phyloP scores from a whole-genome alignment of 92 coral and sea anemone genomes.

The Metridium senile region DNA sequence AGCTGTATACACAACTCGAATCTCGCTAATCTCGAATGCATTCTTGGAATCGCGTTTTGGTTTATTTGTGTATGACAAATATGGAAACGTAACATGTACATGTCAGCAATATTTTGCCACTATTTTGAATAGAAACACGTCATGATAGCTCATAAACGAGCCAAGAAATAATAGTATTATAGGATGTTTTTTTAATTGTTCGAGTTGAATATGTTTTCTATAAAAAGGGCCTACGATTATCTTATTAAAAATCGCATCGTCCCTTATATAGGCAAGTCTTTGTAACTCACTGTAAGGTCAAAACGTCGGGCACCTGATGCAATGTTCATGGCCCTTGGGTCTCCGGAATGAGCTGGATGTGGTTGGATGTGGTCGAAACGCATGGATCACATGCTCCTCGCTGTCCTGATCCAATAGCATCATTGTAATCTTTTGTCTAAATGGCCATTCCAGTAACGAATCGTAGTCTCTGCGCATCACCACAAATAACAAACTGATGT shows the following conservation, averaged over 20 bases:
- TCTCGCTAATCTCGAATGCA: too few species aligned
- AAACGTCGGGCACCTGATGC: slow-evolving; percentile 81
- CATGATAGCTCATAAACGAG: too few species aligned
- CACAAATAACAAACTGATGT: too few species aligned
- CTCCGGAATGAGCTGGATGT: slow-evolving; percentile 79
- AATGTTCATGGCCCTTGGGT: slow-evolving; percentile 72
- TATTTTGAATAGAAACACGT: too few species aligned
- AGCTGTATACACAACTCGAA: too few species aligned
- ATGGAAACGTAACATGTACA: too few species aligned
- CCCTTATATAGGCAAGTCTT: slow-evolving; percentile 64
- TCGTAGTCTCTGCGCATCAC: slow-evolving; percentile 77
- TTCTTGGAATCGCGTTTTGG: too few species aligned
- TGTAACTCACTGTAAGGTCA: slow-evolving; percentile 47
- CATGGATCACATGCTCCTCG: slow-evolving; percentile 70
- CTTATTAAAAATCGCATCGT: slow-evolving; percentile 70
- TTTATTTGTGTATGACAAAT: too few species aligned
- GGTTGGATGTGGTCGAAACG: slow-evolving; percentile 77
- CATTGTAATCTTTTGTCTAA: slow-evolving; percentile 76
- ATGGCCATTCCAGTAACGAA: slow-evolving; percentile 77
- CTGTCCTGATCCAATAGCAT: slow-evolving; percentile 72
- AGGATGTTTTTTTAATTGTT: too few species aligned
- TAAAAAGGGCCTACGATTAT: slow-evolving; percentile 66
- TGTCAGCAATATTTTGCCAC: too few species aligned
- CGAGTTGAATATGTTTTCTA: too few species aligned
- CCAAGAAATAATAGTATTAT: too few species aligned